phyloP scores from a whole-genome alignment of 2,888 invertebrate genomes.

The Nomada hirtipes region DNA sequence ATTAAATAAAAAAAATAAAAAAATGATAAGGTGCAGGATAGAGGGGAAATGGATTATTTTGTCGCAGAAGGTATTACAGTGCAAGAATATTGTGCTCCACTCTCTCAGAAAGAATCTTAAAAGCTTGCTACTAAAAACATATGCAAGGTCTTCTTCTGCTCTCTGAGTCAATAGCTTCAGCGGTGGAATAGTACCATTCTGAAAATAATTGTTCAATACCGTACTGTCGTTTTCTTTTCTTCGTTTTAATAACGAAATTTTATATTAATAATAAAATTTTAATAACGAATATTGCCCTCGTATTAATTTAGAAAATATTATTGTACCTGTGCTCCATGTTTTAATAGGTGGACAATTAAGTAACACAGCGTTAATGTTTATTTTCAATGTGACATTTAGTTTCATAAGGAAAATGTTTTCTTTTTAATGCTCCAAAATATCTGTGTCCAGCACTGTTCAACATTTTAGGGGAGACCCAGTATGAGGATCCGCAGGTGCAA shows the following conservation, averaged over 20 bases:
- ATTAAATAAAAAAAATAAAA: constrained; percentile 19
- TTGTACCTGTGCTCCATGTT: background rate
- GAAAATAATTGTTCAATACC: constrained; percentile 7
- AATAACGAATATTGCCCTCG: background rate
- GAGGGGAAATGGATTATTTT: constrained; percentile 31
- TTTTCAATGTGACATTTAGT: too few species aligned
- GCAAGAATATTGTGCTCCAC: background rate
- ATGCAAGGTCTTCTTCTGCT: background rate
- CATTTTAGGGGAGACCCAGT: constrained; percentile 75
- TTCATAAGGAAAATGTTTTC: too few species aligned
- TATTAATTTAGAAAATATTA: background rate
- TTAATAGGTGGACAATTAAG: too few species aligned
- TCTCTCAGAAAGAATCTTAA: constrained; percentile 19
- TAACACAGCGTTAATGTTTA: too few species aligned
- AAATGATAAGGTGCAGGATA: background rate
- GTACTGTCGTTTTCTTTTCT: background rate
- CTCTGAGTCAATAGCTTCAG: background rate
- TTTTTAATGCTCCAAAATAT: too few species aligned
- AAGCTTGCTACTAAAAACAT: constrained; percentile 8
- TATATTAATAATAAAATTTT: background rate
- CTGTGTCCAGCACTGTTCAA: too few species aligned
- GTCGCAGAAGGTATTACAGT: constrained; percentile 20
- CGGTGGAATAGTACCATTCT: background rate
- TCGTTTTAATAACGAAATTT: background rate
- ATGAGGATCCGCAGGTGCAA: constrained; percentile 74